Conservation (phyloP, 2,113 vertebrate genomes). For the Dasyprocta punctata region DNA sequence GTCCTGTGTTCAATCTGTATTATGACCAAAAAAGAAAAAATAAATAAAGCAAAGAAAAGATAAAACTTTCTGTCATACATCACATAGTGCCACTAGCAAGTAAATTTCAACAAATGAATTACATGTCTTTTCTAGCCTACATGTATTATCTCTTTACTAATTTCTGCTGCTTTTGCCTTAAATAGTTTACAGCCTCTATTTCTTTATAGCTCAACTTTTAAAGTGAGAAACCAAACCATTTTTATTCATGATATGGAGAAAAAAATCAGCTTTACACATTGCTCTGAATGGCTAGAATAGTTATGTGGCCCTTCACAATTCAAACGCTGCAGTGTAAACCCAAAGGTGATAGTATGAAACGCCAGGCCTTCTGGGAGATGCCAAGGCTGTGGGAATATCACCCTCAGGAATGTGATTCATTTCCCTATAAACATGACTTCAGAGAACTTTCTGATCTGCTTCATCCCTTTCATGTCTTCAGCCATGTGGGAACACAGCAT, state of each 20-base stretch:
- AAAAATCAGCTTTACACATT: background rate
- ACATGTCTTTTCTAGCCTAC: background rate
- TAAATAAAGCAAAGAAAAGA: background rate
- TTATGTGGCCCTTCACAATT: background rate
- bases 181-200: background rate
- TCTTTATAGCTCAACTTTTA: background rate
- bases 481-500: background rate
- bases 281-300: background rate
- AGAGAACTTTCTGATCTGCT: background rate
- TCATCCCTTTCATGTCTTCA: background rate
- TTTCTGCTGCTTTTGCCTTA: background rate
- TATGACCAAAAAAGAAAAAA: background rate
- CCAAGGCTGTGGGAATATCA: background rate
- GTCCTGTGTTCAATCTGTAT: background rate
- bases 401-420: background rate
- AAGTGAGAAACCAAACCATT: background rate
- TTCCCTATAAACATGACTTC: background rate
- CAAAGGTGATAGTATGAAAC: background rate
- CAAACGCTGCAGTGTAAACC: too few species aligned
- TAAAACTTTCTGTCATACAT: background rate
- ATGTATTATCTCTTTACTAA: background rate
- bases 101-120: background rate
- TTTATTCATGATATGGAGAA: background rate
- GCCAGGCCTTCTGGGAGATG: accelerated
- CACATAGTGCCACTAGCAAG: background rate